These are phyloP conservation scores for Argya squamiceps DNA, from an alignment of 2,797 vertebrate genomes.

Conservation along the genomic window DNA sequence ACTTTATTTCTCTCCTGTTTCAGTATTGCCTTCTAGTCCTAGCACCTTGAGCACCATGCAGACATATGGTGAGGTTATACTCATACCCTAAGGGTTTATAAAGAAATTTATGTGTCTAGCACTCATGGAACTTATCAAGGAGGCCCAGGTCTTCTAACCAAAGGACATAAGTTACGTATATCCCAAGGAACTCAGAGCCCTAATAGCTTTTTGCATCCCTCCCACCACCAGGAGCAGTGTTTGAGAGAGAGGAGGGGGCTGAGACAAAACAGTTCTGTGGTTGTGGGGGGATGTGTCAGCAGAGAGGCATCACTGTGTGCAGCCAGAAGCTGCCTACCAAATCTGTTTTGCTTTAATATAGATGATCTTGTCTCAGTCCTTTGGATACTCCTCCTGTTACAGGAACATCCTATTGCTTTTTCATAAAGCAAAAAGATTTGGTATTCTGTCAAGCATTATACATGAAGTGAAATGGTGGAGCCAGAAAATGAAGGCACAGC, in stretches of 20 bases:
- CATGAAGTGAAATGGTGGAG: not conserved
- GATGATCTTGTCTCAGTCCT: not conserved
- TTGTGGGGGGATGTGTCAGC: not conserved
- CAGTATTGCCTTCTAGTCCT: not conserved
- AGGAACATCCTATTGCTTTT: not conserved
- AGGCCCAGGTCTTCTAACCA: not conserved
- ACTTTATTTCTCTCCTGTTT: not conserved
- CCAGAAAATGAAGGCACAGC: not conserved
- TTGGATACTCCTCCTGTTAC: not conserved
- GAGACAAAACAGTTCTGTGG: not conserved
- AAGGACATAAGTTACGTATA: not conserved
- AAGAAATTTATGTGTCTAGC: not conserved
- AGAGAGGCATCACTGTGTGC: not conserved
- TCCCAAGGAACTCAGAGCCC: not conserved
- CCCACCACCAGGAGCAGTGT: not conserved
- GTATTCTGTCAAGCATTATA: not conserved
- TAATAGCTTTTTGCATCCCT: not conserved
- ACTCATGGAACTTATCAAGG: not conserved
- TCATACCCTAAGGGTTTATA: not conserved
- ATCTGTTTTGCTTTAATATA: not conserved
- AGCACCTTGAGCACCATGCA: not conserved
- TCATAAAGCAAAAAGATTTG: not conserved
- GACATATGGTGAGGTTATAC: not conserved
- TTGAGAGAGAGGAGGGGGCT: accelerated
- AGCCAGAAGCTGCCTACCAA: not conserved